These are phyloP conservation scores for Tineola bisselliella DNA, from an alignment of 2,888 invertebrate genomes.

Conservation along the genomic window DNA sequence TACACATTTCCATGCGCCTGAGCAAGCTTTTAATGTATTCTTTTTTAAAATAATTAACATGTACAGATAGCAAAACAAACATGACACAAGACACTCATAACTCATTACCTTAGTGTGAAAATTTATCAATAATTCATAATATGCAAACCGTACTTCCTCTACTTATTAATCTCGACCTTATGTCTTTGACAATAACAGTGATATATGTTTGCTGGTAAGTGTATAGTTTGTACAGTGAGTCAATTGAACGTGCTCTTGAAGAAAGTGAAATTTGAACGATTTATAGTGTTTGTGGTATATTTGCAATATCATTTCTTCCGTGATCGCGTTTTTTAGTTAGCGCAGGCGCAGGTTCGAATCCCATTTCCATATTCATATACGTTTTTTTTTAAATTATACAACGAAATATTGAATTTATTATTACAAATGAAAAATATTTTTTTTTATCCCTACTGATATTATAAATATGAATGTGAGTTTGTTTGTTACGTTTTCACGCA, in stretches of 20 bases:
- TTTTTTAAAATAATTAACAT: background rate
- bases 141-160: background rate
- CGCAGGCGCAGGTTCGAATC: too few species aligned
- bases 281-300: conserved; percentile 2
- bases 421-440: too few species aligned
- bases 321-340: background rate
- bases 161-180: background rate
- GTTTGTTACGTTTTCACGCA: too few species aligned
- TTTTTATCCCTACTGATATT: too few species aligned
- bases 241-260: background rate
- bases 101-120: conserved; percentile 6
- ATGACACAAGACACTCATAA: background rate
- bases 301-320: background rate
- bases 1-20: too few species aligned
- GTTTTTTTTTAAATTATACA: too few species aligned
- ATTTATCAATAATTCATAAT: background rate
- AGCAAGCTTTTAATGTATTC: too few species aligned
- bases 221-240: background rate
- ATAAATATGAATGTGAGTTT: too few species aligned
- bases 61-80: background rate
- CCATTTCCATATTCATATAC: too few species aligned
- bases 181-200: background rate
- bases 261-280: conserved; percentile 10
- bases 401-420: too few species aligned
- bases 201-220: background rate